Evolutionary conservation across 2,888 invertebrate genomes (phyloP), one percentile per base, ranked within the genome.

Genomic region (Nephrotoma appendiculata): DNA sequence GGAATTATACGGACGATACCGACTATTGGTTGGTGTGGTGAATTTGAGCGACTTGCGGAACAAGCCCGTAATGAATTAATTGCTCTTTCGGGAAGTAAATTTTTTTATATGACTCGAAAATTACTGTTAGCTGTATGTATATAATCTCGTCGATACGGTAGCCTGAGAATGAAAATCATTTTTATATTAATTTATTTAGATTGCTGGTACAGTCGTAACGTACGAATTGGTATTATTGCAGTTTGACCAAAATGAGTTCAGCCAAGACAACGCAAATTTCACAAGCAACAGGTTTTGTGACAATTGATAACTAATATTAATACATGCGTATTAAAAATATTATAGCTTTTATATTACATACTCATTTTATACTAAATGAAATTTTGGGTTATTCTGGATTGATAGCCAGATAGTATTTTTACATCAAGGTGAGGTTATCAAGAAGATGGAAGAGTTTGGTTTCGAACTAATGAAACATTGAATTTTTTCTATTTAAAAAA

Each of bases 1-100:
- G 89, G 91, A 6, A 89, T 92, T 31, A 89, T 93, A 9, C 92
- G 92, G 88, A 6, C n/a, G 1, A 11, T 85, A 41, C 85, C 85
- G 11, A 85, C 84, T 6, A 9, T 9, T 41, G 85, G n/a, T 5
- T 87, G 86, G 86, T 83, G 84, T 83, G 11, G 11, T 9, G 87
- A 87, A n/a, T 15, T 86, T 0, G 57, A 86, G 41, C 52, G 86
- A 57, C 57, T 86, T 86, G n/a, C 7, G 12, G 57, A 86, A 57
- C 86, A 57, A 52, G 44, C 52, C 6, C 43, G 52, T 42, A 52
- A 7, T 5, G 52, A 86, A 86, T 9, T 41, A 5, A 42, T 86
- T n/a, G 57, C 86, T 7, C 41, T 86, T 1, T 41, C 86, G 15
- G 86, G 86, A 0, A 57, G 44, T 31, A 41, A 41, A 6, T 86